A percentile compares a stretch with the other conserved stretches of the same genome.
phyloP scores from a whole-genome alignment of 2,797 vertebrate genomes.

The Vipera latastei region DNA sequence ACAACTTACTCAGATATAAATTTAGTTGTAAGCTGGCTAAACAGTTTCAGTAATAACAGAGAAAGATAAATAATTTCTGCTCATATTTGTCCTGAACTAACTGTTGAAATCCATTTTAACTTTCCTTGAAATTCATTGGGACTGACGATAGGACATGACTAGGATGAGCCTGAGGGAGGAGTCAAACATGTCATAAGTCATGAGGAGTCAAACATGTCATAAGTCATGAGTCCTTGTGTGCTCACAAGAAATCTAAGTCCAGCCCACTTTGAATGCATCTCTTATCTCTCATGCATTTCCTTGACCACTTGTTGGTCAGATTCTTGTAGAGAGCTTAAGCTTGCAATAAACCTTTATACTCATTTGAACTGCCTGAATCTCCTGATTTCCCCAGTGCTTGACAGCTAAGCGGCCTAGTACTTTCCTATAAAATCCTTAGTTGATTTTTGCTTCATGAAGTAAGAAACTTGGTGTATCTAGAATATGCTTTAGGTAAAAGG shows the following conservation, averaged over 20 bases:
- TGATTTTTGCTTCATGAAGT: neutral
- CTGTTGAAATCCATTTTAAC: neutral
- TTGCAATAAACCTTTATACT: too few relatives aligned
- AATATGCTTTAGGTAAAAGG: neutral
- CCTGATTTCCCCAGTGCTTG: too few relatives aligned
- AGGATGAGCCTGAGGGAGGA: too few relatives aligned
- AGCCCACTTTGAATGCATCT: too few relatives aligned
- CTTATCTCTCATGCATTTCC: too few relatives aligned
- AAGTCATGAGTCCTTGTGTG: too few relatives aligned
- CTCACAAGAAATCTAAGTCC: too few relatives aligned
- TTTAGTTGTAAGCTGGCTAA: neutral
- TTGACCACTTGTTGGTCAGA: too few relatives aligned
- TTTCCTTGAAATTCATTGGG: neutral
- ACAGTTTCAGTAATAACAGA: neutral
- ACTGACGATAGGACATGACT: neutral
- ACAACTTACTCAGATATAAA: neutral
- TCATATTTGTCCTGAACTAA: neutral
- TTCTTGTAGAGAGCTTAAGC: too few relatives aligned
- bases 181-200: too few relatives aligned
- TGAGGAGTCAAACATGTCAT: too few relatives aligned
- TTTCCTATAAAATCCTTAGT: neutral
- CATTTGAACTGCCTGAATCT: too few relatives aligned
- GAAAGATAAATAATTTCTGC: neutral
- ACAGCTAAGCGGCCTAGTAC: neutral
- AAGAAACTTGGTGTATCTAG: neutral